Evolutionary conservation across 2,113 vertebrate genomes (phyloP).

Genomic region (Crotalus viridis): DNA sequence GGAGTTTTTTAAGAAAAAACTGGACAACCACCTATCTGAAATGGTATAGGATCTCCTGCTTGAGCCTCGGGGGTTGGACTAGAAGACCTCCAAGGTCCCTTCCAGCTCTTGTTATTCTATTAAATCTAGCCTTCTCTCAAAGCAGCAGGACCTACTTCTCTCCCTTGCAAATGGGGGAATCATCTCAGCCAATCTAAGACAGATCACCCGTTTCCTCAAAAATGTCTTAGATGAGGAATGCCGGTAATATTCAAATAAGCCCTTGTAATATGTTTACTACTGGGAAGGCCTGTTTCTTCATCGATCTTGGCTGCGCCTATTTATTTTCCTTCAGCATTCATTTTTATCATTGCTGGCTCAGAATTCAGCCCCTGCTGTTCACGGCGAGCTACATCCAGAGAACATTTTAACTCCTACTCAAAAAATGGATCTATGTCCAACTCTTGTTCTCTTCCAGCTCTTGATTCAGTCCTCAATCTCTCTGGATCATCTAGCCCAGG

Average conservation of each 20-base stretch:
- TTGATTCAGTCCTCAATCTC: not conserved
- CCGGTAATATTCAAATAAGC: not conserved
- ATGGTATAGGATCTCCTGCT: no score
- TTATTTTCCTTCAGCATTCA: not conserved
- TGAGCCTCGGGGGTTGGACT: not conserved
- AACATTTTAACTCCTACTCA: not conserved
- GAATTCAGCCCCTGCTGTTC: not conserved
- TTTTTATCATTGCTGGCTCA: not conserved
- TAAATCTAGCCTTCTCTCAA: not conserved
- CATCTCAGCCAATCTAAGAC: not conserved
- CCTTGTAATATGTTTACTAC: not conserved
- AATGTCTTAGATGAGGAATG: not conserved
- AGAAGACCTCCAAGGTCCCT: not conserved
- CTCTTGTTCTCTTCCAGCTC: not conserved
- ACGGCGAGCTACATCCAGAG: not conserved
- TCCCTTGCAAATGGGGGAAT: not conserved
- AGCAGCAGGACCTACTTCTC: not conserved
- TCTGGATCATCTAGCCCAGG: not conserved
- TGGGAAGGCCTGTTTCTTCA: not conserved
- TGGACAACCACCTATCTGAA: no score
- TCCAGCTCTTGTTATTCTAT: not conserved
- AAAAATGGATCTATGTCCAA: not conserved
- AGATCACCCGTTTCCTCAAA: not conserved
- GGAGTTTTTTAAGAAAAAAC: no score
- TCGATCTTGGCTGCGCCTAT: not conserved